Evolutionary conservation across 2,888 invertebrate genomes (phyloP).

Genomic region (Timandra comae): DNA sequence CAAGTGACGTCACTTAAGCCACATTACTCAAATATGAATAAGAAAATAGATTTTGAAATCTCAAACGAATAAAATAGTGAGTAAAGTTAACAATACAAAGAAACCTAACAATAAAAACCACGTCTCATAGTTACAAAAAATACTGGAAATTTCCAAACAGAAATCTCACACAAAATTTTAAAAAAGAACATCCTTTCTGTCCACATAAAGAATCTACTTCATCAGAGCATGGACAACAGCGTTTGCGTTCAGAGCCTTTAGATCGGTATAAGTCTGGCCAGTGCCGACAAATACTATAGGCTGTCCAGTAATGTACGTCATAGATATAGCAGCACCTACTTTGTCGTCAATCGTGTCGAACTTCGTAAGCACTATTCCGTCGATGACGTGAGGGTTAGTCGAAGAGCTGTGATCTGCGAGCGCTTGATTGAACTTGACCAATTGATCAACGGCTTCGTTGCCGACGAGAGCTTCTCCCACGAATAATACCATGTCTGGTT

Average conservation of each 20-base stretch:
- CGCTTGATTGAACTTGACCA: constrained; percentile 99
- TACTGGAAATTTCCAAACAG: no score
- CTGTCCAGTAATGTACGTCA: constrained; percentile 99
- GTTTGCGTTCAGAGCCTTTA: constrained; percentile 96
- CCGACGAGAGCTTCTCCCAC: constrained; percentile 99
- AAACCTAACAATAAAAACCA: no score
- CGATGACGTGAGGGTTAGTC: constrained; percentile 92
- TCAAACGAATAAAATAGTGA: no score
- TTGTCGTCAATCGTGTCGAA: constrained; percentile 99
- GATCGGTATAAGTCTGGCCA: constrained; percentile 98
- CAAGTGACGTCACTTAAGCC: no score
- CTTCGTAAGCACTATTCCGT: constrained; percentile 99
- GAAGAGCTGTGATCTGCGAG: constrained; percentile 92
- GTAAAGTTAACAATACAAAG: no score
- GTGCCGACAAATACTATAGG: constrained; percentile 99
- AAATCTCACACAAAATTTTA: no score
- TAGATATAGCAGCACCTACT: constrained; percentile 99
- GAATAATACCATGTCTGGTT: constrained; percentile 98
- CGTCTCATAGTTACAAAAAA: no score
- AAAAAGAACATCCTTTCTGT: background rate
- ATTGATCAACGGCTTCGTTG: constrained; percentile 99
- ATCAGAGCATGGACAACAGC: constrained; percentile 97
- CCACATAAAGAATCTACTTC: constrained; percentile 79
- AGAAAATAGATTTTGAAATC: no score
- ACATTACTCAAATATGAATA: no score